Conservation (phyloP, 2,113 vertebrate species). For the Beaufortia kweichowensis region DNA sequence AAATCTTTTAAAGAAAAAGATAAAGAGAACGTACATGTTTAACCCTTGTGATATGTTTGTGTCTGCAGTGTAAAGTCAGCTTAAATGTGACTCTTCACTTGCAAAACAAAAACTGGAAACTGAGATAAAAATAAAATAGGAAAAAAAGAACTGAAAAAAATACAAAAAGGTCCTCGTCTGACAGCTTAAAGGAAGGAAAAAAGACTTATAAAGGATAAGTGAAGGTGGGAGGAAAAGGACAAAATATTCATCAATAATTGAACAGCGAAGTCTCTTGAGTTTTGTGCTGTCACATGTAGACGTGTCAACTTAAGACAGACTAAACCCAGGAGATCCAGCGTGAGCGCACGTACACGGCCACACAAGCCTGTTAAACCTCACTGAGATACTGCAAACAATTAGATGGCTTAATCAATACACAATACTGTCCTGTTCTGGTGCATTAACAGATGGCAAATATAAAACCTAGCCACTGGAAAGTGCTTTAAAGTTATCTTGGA, state of each 20-base stretch:
- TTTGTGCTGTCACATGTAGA: slow-evolving; percentile 24
- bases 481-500: slow-evolving; percentile 33
- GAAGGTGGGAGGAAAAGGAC: slow-evolving; percentile 20
- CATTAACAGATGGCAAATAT: slow-evolving; percentile 32
- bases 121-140: not conserved
- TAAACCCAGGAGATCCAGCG: not conserved
- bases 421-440: slow-evolving; percentile 21
- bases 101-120: not conserved
- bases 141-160: not conserved
- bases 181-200: not conserved
- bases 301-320: slow-evolving; percentile 38
- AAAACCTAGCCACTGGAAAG: slow-evolving; percentile 23
- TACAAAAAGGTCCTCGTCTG: not conserved
- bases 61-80: not conserved
- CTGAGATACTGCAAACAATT: slow-evolving; percentile 34
- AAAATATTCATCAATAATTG: slow-evolving; percentile 49
- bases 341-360: not conserved
- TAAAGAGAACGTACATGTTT: no score
- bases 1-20: no score
- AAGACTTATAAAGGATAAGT: not conserved
- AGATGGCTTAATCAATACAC: slow-evolving; percentile 40
- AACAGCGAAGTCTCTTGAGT: slow-evolving; percentile 29
- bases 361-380: slow-evolving; percentile 1
- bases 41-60: not conserved
- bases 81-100: not conserved